phyloP scores from a whole-genome alignment of 2,888 invertebrate species.

The Calameuta pallipes region DNA sequence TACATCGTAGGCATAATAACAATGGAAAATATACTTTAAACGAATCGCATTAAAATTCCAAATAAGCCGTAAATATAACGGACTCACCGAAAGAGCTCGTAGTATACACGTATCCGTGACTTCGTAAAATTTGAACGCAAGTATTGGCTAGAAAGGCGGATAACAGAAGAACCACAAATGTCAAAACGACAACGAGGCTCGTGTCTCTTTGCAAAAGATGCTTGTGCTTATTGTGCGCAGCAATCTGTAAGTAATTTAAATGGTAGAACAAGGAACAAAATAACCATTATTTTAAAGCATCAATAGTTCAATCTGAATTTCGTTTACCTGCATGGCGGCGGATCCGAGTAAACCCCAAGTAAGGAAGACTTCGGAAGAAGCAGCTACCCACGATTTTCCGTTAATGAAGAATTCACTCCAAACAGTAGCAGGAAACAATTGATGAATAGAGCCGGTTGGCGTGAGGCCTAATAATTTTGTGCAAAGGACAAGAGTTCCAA shows the following conservation, averaged over 20 bases:
- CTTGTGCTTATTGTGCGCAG: conserved; percentile 79
- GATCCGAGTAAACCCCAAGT: conserved; percentile 89
- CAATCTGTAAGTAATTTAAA: conserved; percentile 63
- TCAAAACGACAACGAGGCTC: conserved; percentile 76
- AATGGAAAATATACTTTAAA: conserved; percentile 9
- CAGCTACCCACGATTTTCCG: conserved; percentile 88
- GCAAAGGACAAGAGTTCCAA: conserved; percentile 79
- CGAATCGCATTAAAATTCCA: not conserved
- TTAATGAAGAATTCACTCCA: conserved; percentile 90
- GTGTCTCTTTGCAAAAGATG: conserved; percentile 76
- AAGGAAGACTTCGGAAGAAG: conserved; percentile 88
- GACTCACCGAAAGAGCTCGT: conserved; percentile 88
- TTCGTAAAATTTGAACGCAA: conserved; percentile 81
- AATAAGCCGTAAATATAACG: not conserved
- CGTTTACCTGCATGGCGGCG: conserved; percentile 76
- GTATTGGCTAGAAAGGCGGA: conserved; percentile 85
- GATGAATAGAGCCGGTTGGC: conserved; percentile 74
- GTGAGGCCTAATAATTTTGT: conserved; percentile 81
- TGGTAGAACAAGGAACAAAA: not conserved
- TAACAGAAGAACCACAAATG: conserved; percentile 79
- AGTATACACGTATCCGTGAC: conserved; percentile 79
- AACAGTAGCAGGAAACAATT: conserved; percentile 82
- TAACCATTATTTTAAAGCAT: not conserved
- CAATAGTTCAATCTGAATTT: not conserved
- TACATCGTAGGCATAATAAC: not conserved